phyloP scores from a whole-genome alignment of 1,140 invertebrate species.

The Planococcus citri region DNA sequence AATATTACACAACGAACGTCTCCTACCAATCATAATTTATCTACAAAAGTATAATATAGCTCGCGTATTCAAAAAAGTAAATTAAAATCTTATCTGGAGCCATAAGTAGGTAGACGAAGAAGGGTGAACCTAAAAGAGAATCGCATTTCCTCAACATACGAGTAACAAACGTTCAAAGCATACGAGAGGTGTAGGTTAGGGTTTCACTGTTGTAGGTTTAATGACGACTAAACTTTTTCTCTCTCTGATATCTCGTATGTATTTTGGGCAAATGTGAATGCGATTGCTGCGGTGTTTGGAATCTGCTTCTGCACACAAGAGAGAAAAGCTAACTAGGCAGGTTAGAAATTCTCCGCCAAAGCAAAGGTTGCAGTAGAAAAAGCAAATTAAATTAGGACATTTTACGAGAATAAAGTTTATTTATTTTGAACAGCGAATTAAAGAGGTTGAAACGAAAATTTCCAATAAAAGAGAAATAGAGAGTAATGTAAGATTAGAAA shows the following conservation, averaged over 20 bases:
- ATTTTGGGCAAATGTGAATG: no score
- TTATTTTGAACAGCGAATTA: background rate
- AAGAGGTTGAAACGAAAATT: background rate
- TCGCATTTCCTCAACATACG: background rate
- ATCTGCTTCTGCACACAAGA: no score
- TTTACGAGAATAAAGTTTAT: background rate
- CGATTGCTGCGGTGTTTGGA: no score
- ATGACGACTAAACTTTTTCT: background rate
- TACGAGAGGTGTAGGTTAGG: no score
- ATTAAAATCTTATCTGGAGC: background rate
- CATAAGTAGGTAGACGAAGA: background rate
- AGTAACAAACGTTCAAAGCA: no score
- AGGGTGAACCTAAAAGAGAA: no score
- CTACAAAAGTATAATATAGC: no score
- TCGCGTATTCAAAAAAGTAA: background rate
- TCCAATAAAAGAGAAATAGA: background rate
- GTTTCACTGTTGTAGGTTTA: no score
- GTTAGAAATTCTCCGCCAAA: no score
- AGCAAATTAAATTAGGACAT: background rate
- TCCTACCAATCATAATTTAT: background rate
- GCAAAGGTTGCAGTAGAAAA: background rate
- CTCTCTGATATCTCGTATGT: no score
- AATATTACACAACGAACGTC: background rate
- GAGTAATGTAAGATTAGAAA: background rate
- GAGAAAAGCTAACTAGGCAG: no score